Evolutionary conservation across 2,888 invertebrate species (phyloP).

Genomic region (Brachyptera risi): DNA sequence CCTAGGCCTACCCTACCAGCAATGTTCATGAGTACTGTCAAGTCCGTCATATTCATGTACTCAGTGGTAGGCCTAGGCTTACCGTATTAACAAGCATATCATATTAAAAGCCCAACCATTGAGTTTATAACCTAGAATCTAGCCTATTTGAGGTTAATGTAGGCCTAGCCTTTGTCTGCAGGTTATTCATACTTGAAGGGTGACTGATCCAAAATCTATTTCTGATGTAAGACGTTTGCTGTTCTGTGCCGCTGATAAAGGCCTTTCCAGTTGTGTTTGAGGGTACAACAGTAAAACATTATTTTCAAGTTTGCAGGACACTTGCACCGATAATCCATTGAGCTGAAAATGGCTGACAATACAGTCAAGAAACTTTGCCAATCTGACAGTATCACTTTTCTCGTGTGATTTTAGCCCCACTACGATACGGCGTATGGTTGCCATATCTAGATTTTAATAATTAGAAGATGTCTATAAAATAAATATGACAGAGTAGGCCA

Average conservation of each 20-base stretch:
- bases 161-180: no score
- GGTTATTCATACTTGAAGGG: constrained; percentile 23
- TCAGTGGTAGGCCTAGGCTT: no score
- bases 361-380: constrained; percentile 28
- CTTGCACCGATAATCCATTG: constrained; percentile 13
- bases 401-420: constrained; percentile 26
- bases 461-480: neutral
- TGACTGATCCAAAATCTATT: neutral
- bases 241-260: neutral
- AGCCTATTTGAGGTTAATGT: no score
- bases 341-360: constrained; percentile 28
- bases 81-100: no score
- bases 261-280: neutral
- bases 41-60: no score
- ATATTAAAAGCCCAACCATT: no score
- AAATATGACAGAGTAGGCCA: no score
- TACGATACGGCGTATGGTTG: constrained; percentile 9
- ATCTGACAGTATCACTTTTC: constrained; percentile 13
- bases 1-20: no score
- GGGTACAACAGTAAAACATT: constrained; percentile 28
- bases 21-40: no score
- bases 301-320: constrained; percentile 25
- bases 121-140: no score
- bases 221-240: neutral
- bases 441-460: neutral